Evolutionary conservation across 2,888 invertebrate genomes (phyloP), one percentile per base, ranked within the genome.

Genomic region (Dasysyrphus albostriatus): DNA sequence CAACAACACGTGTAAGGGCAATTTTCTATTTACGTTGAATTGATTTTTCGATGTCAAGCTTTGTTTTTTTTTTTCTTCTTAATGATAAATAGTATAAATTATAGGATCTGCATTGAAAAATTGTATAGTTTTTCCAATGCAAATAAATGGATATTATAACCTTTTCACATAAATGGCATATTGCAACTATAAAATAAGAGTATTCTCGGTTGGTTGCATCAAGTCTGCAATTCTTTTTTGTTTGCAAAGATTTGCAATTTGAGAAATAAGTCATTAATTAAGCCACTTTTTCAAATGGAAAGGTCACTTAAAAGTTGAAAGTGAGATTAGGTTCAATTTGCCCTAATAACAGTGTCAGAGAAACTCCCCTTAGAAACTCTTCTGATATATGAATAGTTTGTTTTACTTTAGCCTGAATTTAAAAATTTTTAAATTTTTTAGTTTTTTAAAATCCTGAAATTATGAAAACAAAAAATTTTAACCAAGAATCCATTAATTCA

Each of bases 1-100:
- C n/a, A 47, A 32, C n/a, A 47, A 59, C 73, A 67, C 47, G 65
- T 54, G 47, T 14, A 10, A 42, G 49, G 51, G 70, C 10, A 54
- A 6, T 34, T 24, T 51, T 32, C 4, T 37, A 24, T 61, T 70
- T 49, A 49, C 39, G 37, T 58, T 42, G 19, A 69, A 32, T 72
- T 70, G 59, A 39, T 51, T 78, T 69, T 56, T 29, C 16, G 5
- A 44, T 24, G 3, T 3, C 24, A 24, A 24, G 24, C 3, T 24
- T n/a, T n/a, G n/a, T n/a, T 32, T 32, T 65, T 56, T 8, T 63
- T 29, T 6, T 39, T 63, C 61, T 65, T 65, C 24, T 24, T 24
- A 3, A 24, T 24, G 67, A 24, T 56, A 39, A 58, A 47, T 44
- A 16, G 32, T 61, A 65, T 34, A 47, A 65, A 65, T 65, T 65